Conservation (phyloP, 1,140 invertebrate species). For the Drosophila sturtevanti region DNA sequence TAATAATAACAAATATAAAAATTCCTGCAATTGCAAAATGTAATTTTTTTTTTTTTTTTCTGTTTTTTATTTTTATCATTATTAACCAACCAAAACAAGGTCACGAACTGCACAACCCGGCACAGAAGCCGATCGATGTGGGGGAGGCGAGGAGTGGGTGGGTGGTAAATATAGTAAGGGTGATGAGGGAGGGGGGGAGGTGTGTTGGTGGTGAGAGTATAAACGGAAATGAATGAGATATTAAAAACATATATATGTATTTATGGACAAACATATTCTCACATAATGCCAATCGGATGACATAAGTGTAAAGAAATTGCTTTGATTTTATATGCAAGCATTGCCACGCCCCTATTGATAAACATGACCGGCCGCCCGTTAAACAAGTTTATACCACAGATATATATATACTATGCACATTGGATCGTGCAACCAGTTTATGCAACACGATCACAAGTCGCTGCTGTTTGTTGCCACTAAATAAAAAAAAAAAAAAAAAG, state of each 20-base stretch:
- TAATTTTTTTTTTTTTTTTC: neutral
- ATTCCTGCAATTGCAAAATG: constrained; percentile 2
- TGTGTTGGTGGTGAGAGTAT: neutral
- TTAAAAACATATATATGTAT: neutral
- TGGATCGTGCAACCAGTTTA: constrained; percentile 3
- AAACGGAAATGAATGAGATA: neutral
- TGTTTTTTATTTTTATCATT: neutral
- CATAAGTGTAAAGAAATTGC: neutral
- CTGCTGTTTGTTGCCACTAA: neutral
- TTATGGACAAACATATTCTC: neutral
- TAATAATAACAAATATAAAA: no score
- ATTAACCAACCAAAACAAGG: constrained; percentile 4
- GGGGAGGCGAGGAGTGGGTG: no score
- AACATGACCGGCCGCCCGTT: no score
- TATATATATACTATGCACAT: no score
- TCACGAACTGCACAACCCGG: constrained; percentile 6
- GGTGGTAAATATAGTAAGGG: neutral
- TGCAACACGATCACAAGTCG: neutral
- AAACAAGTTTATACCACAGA: neutral
- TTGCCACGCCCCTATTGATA: neutral
- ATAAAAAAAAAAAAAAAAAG: no score
- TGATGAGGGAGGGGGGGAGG: neutral
- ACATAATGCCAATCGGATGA: constrained; percentile 1
- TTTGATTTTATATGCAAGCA: neutral
- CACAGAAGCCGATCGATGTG: neutral